A percentile compares a stretch with the other conserved stretches of the same genome.
These are phyloP conservation scores for Cyclopterus lumpus DNA, from an alignment of 2,797 vertebrate species.

Conservation along the genomic window DNA sequence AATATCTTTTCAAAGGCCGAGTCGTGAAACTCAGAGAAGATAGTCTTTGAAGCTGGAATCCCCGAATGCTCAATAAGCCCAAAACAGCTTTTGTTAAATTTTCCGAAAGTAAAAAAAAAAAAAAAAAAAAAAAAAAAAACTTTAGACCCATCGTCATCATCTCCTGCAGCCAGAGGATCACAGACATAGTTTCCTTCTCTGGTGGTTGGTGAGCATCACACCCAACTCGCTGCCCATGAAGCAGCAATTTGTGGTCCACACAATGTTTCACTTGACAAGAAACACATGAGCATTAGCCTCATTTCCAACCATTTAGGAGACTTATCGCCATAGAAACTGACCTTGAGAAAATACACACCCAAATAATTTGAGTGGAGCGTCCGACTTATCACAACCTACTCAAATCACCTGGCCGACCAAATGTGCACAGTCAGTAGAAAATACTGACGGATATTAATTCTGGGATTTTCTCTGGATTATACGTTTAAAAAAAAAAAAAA, in stretches of 20 bases:
- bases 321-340: constrained; percentile 36
- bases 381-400: not conserved
- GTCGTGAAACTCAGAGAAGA: not conserved
- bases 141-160: not conserved
- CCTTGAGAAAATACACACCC: not conserved
- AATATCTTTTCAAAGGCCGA: not conserved
- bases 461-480: not conserved
- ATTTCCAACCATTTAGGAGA: constrained; percentile 23
- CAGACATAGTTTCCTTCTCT: constrained; percentile 43
- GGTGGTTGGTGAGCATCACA: constrained; percentile 34
- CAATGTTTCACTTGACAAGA: constrained; percentile 46
- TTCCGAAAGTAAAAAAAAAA: constrained; percentile 7
- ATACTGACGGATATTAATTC: constrained; percentile 3
- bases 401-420: constrained; percentile 8
- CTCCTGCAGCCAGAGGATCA: constrained; percentile 26
- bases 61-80: not conserved
- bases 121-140: not conserved
- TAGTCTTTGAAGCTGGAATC: not conserved
- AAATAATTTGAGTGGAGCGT: not conserved
- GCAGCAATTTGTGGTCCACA: constrained; percentile 42
- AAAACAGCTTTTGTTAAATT: not conserved
- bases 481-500: too few relatives aligned
- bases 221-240: constrained; percentile 27
- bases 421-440: constrained; percentile 20
- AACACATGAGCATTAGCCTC: constrained; percentile 34